Evolutionary conservation across 2,888 invertebrate species (phyloP).

Genomic region (Acrobasis consociella): DNA sequence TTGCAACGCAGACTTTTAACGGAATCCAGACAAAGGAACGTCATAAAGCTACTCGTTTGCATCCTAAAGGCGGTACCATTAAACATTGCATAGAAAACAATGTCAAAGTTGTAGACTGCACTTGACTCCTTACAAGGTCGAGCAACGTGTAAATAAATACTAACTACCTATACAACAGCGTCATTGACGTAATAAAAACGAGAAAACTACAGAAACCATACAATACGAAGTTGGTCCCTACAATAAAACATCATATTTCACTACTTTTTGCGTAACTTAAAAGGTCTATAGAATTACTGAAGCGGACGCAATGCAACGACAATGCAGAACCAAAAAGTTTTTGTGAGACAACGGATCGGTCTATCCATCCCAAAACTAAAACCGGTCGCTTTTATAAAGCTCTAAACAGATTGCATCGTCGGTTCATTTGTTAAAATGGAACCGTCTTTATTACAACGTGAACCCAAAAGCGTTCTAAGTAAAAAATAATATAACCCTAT

Average conservation of each 20-base stretch:
- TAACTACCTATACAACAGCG: conserved; percentile 19
- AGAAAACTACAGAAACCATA: conserved; percentile 33
- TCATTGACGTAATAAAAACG: conserved; percentile 39
- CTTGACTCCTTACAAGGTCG: conserved; percentile 64
- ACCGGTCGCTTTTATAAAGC: conserved; percentile 54
- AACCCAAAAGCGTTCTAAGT: conserved; percentile 1
- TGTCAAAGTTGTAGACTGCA: conserved; percentile 56
- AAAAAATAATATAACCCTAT: conserved; percentile 7
- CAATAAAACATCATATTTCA: conserved; percentile 40
- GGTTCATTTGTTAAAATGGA: conserved; percentile 40
- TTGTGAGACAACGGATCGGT: conserved; percentile 43
- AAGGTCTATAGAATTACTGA: conserved; percentile 38
- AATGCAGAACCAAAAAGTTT: conserved; percentile 47
- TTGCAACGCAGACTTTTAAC: conserved; percentile 21
- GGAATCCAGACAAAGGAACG: conserved; percentile 3
- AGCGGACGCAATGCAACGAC: conserved; percentile 36
- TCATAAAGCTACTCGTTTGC: conserved; percentile 43
- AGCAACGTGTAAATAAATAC: conserved; percentile 40
- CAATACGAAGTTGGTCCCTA: conserved; percentile 34
- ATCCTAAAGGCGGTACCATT: conserved; percentile 38
- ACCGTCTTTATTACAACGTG: conserved; percentile 30
- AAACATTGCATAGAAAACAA: conserved; percentile 48
- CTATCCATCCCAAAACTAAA: conserved; percentile 52
- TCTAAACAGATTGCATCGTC: conserved; percentile 51
- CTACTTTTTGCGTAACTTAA: conserved; percentile 34